These are phyloP conservation scores for Cryptomyrus ogoouensis DNA, from an alignment of 2,113 vertebrate species.

Conservation along the genomic window DNA sequence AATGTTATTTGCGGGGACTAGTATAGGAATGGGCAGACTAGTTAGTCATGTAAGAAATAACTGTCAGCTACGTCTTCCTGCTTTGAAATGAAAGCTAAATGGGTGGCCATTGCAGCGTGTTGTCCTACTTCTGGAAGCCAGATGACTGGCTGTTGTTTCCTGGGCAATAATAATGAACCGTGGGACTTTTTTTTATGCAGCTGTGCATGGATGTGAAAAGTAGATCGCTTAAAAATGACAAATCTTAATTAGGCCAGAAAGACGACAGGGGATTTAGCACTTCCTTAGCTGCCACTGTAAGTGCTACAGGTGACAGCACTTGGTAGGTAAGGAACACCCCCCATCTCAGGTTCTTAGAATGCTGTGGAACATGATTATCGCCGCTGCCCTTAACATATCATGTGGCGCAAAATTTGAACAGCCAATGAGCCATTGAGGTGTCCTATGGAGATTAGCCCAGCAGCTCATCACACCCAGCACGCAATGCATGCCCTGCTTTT, in stretches of 20 bases:
- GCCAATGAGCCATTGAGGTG: background rate
- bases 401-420: conserved; percentile 18
- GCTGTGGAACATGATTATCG: conserved; percentile 16
- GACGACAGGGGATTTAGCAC: background rate
- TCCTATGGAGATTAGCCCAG: background rate
- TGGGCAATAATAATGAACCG: background rate
- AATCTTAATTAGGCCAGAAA: background rate
- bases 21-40: background rate
- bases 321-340: background rate
- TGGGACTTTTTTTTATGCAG: background rate
- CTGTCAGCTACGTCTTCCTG: background rate
- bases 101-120: background rate
- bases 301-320: background rate
- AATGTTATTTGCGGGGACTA: background rate
- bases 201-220: background rate
- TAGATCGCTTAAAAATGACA: background rate
- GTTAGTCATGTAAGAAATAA: background rate
- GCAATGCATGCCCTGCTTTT: background rate
- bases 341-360: background rate
- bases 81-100: background rate
- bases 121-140: background rate
- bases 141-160: background rate
- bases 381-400: conserved; percentile 21
- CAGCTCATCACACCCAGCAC: background rate
- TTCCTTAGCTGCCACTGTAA: background rate